Evolutionary conservation across 2,888 invertebrate species (phyloP).

Genomic region (Agrochola macilenta): DNA sequence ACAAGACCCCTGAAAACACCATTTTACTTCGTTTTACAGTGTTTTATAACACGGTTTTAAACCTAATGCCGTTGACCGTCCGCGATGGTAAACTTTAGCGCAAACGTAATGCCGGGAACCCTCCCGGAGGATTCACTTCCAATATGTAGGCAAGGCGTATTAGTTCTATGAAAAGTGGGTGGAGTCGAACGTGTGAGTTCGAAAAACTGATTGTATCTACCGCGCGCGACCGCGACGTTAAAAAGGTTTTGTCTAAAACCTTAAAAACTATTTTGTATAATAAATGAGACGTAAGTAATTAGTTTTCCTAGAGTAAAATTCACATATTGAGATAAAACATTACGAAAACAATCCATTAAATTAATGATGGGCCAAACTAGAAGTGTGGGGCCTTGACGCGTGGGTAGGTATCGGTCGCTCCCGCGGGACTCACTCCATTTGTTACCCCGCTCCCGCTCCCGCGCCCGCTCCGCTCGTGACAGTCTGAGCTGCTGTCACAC

Average conservation of each 20-base stretch:
- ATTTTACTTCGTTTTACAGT: no score
- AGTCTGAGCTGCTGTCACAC: conserved; percentile 61
- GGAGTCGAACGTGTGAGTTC: neutral
- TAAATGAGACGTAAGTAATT: neutral
- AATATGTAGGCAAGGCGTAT: no score
- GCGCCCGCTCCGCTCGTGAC: conserved; percentile 54
- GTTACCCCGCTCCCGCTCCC: conserved; percentile 70
- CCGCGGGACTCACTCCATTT: conserved; percentile 80
- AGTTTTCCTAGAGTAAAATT: conserved; percentile 1
- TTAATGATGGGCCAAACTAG: conserved; percentile 77
- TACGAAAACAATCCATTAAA: conserved; percentile 72
- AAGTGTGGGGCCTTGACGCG: conserved; percentile 62
- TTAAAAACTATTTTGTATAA: neutral
- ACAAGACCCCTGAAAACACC: no score
- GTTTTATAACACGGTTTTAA: no score
- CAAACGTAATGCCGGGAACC: no score
- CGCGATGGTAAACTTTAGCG: no score
- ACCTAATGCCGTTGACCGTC: no score
- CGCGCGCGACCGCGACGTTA: neutral
- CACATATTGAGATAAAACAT: conserved; percentile 61
- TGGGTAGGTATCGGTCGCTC: conserved; percentile 65
- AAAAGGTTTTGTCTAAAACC: neutral
- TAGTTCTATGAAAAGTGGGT: no score
- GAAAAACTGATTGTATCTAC: no score
- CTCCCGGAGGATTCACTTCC: no score